Evolutionary conservation across 2,888 invertebrate genomes (phyloP).

Genomic region (Panorpa germanica): DNA sequence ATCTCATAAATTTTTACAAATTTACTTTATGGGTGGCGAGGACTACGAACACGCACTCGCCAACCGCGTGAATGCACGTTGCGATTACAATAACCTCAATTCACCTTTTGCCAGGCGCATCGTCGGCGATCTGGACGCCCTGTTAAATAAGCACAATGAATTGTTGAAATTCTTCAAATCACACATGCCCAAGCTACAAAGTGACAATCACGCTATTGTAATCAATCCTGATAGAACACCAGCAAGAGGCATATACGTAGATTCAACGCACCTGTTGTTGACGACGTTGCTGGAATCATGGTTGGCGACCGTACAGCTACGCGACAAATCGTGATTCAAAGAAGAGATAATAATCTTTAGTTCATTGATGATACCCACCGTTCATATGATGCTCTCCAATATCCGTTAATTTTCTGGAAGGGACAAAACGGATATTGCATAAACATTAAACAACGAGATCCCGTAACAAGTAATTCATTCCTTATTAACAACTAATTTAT

Average conservation of each 20-base stretch:
- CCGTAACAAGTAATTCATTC: too few species aligned
- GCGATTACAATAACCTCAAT: too few species aligned
- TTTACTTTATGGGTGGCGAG: too few species aligned
- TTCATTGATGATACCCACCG: slow-evolving; percentile 14
- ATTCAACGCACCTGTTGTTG: slow-evolving; percentile 19
- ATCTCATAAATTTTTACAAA: too few species aligned
- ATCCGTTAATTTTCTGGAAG: slow-evolving; percentile 16
- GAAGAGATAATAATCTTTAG: slow-evolving; percentile 14
- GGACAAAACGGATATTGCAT: slow-evolving; percentile 15
- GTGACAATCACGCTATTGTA: slow-evolving; percentile 16
- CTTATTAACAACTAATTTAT: too few species aligned
- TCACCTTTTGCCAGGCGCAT: slow-evolving; percentile 15
- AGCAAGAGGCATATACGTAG: slow-evolving; percentile 17
- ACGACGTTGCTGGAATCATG: slow-evolving; percentile 16
- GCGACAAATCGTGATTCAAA: slow-evolving; percentile 14
- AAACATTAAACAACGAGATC: too few species aligned
- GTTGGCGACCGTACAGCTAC: slow-evolving; percentile 14
- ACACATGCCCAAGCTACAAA: slow-evolving; percentile 16
- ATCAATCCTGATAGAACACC: slow-evolving; percentile 17
- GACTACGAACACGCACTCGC: too few species aligned
- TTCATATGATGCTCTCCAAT: slow-evolving; percentile 15
- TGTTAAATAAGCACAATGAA: slow-evolving; percentile 17
- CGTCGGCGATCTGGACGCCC: slow-evolving; percentile 14
- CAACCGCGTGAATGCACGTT: too few species aligned
- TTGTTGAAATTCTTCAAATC: slow-evolving; percentile 18